These are phyloP conservation scores for Therioaphis trifolii DNA, from an alignment of 2,888 invertebrate genomes.

Conservation along the genomic window DNA sequence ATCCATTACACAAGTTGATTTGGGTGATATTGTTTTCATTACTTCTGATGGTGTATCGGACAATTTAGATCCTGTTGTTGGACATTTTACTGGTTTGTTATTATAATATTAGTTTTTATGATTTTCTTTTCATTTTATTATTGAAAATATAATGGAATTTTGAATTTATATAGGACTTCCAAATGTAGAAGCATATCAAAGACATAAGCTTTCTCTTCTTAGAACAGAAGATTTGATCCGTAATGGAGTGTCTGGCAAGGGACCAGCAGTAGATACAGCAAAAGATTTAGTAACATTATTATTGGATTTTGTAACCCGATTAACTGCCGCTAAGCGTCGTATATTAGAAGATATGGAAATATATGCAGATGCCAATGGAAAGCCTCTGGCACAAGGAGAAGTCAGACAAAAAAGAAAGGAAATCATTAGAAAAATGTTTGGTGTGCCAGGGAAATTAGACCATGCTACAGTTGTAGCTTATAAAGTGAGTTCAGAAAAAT, in stretches of 20 bases:
- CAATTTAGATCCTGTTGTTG: conserved; percentile 92
- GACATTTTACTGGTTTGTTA: conserved; percentile 80
- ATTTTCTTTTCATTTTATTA: neutral
- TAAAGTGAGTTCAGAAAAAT: conserved; percentile 73
- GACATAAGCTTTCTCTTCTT: conserved; percentile 80
- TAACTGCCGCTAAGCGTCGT: conserved; percentile 84
- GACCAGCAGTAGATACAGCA: conserved; percentile 75
- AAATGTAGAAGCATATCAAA: conserved; percentile 78
- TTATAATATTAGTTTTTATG: no score
- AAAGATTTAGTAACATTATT: conserved; percentile 78
- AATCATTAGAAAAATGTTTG: conserved; percentile 77
- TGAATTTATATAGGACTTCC: conserved; percentile 70
- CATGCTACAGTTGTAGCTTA: conserved; percentile 88
- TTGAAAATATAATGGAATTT: neutral
- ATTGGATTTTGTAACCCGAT: conserved; percentile 79
- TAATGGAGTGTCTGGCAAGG: conserved; percentile 76
- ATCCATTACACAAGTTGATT: conserved; percentile 82
- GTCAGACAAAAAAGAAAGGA: conserved; percentile 77
- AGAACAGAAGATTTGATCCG: conserved; percentile 81
- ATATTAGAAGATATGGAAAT: conserved; percentile 85
- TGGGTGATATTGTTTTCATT: conserved; percentile 85
- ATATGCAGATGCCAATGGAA: conserved; percentile 73
- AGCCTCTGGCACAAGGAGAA: conserved; percentile 74
- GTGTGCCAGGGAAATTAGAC: conserved; percentile 88
- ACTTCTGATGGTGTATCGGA: conserved; percentile 92